Evolutionary conservation across 2,797 vertebrate genomes (phyloP), one percentile per base, ranked within the genome.

Genomic region (Sebastes dallii): DNA sequence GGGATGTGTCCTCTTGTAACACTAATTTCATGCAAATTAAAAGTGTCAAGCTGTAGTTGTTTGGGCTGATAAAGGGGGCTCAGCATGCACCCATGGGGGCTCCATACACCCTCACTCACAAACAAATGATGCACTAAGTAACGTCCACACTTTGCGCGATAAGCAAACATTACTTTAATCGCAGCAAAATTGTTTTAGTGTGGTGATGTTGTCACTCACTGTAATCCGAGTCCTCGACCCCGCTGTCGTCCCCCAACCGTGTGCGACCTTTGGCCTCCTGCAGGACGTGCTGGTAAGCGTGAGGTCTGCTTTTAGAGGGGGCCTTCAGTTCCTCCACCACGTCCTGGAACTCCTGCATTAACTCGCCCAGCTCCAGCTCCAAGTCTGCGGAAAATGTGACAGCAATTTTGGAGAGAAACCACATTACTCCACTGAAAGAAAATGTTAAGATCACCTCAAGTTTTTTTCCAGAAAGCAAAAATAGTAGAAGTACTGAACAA

Each of bases 261-360:
- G 71, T 60, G 71, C 94, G 93, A 61, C 50, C 86, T 84, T 95
- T 95, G 59, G 92, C 93, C 64, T 90, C 85, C 12, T 76, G 77
- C 82, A 94, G 81, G 22, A 93, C 73, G 12, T 86, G 82, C 64
- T 93, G 88, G 91, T 94, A 94, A 4, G 74, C 62, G 1, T 88
- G 81, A 5, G 84, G 71, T 67, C 80, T 89, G 77, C 86, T 90
- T 8, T 86, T 84, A 8, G 90, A 80, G 0, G 95, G 94, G 42
- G 84, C 88, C 60, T 87, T 91, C 73, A 96, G 85, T 75, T 96
- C 95, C 85, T 96, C 91, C 86, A 95, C 94, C 86, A 96, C 94
- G 69, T 94, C 93, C 79, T 95, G 89, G 89, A 96, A 96, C 90
- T 96, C 95, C 83, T 95, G 94, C 80, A 96, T 92, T 77, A 96